Base-by-base conservation (phyloP, 2,797 vertebrate species). In the Iguana delicatissima region DNA sequence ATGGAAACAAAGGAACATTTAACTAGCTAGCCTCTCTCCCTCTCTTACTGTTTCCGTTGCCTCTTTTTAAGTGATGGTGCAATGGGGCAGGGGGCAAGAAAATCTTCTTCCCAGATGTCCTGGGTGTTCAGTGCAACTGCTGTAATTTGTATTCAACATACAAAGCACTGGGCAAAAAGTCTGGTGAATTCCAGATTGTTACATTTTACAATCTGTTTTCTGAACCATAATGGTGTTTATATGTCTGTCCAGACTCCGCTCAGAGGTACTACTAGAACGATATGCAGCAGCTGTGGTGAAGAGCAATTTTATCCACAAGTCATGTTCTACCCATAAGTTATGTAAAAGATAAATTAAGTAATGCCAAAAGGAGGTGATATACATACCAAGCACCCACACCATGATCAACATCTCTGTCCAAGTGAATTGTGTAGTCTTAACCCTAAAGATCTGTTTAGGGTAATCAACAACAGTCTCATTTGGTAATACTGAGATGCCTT, bases 351-450 rank as follows among this genome's bases (percentile, higher is more conserved):
- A 57, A 62, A 85, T 82, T 32, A n/a, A 29, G 6, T 69, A 62
- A 89, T 6, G 0, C 62, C 77, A 35, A 35, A 55, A 35, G 35
- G 62, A 88, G 80, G 74, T 29, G 42, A 92, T 92, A 93, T 94
- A 97, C 97, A 93, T 97, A 98, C 98, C 98, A 86, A 98, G 96
- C 57, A 98, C 98, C 98, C 98, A 98, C n/a, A 98, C 97, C 98
- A 98, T 98, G 93, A 98, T 98, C 55, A 98, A 95, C 96, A 98
- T 98, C 95, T 98, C 98, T 1, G 98, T 98, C 98, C 98, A 98
- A 10, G 98, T 97, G 96, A 98, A 98, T 92, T 97, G 97, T 2
- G 98, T 98, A 69, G 98, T 98, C 94, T 98, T 98, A 89, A 98
- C 97, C 93, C 98, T 96, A 96, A 98, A 98, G 94, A 98, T 98